Conservation (phyloP, 2,888 invertebrate species). For the Hartigia nigra region DNA sequence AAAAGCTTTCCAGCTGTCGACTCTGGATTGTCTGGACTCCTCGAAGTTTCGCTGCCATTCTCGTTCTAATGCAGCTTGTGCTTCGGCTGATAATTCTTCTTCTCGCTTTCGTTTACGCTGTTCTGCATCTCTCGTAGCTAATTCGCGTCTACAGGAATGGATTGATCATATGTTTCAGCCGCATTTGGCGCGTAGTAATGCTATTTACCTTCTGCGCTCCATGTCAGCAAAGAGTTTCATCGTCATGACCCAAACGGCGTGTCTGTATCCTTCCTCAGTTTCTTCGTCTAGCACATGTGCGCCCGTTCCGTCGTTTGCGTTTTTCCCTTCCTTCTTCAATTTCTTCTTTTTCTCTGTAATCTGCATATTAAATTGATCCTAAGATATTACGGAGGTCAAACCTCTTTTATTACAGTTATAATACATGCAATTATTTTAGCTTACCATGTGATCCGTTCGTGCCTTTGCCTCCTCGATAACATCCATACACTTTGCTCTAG, state of each 20-base stretch:
- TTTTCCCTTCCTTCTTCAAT: conserved; percentile 89
- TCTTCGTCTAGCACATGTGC: conserved; percentile 85
- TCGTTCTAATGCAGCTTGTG: conserved; percentile 87
- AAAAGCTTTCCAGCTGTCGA: conserved; percentile 93
- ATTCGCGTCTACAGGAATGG: conserved; percentile 71
- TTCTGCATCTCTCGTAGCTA: conserved; percentile 91
- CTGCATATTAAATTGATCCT: conserved; percentile 65
- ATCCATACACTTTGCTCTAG: conserved; percentile 92
- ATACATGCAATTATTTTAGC: conserved; percentile 9
- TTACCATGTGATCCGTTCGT: conserved; percentile 91
- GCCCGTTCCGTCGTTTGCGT: conserved; percentile 41
- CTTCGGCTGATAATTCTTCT: conserved; percentile 92
- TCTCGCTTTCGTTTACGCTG: conserved; percentile 94
- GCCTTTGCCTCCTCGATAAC: conserved; percentile 98
- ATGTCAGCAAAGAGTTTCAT: conserved; percentile 98
- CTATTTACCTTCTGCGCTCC: conserved; percentile 80
- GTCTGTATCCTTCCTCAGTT: conserved; percentile 86
- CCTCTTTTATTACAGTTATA: not conserved
- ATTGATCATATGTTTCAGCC: not conserved
- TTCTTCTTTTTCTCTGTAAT: conserved; percentile 94
- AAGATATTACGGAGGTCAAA: not conserved
- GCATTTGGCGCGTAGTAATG: not conserved
- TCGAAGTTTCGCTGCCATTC: conserved; percentile 99
- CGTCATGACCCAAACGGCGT: conserved; percentile 97
- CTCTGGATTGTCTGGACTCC: conserved; percentile 91